Evolutionary conservation across 2,113 vertebrate species (phyloP).

Genomic region (Corythornis madagascariensis): DNA sequence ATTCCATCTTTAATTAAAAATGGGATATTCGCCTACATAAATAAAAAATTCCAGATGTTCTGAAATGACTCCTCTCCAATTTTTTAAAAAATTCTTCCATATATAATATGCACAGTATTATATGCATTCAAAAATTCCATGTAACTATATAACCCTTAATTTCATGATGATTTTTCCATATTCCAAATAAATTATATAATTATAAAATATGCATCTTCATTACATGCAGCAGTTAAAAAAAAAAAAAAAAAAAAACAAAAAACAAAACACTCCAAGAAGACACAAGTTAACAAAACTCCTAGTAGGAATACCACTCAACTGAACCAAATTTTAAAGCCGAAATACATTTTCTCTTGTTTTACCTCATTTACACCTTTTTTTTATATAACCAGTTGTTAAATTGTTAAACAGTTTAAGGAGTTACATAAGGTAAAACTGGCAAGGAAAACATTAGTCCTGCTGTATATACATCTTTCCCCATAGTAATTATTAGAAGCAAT

Average conservation of each 20-base stretch:
- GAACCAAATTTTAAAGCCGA: not conserved
- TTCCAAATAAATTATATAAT: not conserved
- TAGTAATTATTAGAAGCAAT: not conserved
- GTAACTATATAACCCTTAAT: not conserved
- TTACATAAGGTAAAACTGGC: not conserved
- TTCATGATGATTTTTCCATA: not conserved
- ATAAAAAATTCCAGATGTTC: conserved; percentile 48
- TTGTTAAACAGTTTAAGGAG: not conserved
- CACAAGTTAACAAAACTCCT: not conserved
- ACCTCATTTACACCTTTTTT: not conserved
- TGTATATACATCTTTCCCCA: not conserved
- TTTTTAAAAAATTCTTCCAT: not conserved
- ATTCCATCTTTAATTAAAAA: conserved; percentile 66
- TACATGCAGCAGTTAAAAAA: not conserved
- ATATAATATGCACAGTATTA: not conserved
- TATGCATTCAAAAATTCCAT: not conserved
- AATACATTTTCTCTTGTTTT: not conserved
- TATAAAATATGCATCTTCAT: not conserved
- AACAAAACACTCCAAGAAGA: not conserved
- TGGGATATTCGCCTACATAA: conserved; percentile 31
- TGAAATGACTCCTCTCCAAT: not conserved
- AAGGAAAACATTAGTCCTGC: not conserved
- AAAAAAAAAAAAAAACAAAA: too few relatives aligned
- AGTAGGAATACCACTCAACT: not conserved
- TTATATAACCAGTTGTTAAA: not conserved